Percentiles rank a stretch among this genome's conserved stretches.
Evolutionary conservation across 2,888 invertebrate genomes (phyloP).

Genomic region (Uloborus plumipes): DNA sequence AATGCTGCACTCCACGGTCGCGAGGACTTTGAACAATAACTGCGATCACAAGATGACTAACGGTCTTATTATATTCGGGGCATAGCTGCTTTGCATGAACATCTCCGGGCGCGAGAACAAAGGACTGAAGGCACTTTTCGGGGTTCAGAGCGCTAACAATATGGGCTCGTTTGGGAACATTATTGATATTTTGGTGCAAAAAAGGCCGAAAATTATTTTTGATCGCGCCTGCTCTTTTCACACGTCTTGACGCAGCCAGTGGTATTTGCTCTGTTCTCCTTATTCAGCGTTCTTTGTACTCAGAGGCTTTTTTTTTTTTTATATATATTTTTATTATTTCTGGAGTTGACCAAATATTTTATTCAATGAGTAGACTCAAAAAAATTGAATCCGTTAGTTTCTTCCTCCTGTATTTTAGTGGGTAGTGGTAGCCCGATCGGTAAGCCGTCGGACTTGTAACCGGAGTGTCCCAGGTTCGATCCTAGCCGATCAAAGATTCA

Average conservation of each 20-base stretch:
- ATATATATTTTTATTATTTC: too few relatives aligned
- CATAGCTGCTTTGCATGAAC: slow-evolving; percentile 18
- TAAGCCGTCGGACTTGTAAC: too few relatives aligned
- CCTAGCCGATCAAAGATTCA: too few relatives aligned
- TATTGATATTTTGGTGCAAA: slow-evolving; percentile 10
- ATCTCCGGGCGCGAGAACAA: slow-evolving; percentile 3
- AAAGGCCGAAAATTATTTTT: not conserved
- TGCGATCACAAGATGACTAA: slow-evolving; percentile 5
- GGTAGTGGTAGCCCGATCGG: too few relatives aligned
- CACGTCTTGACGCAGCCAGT: not conserved
- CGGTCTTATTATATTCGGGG: slow-evolving; percentile 26
- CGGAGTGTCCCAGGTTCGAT: too few relatives aligned
- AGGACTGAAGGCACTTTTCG: not conserved
- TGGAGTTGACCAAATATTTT: too few relatives aligned
- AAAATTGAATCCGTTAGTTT: too few relatives aligned
- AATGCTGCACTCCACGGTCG: slow-evolving; percentile 3
- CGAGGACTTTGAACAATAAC: slow-evolving; percentile 18
- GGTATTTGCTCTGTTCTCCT: too few relatives aligned
- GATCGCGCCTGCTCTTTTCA: not conserved
- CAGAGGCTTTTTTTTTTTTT: too few relatives aligned
- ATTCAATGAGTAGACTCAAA: too few relatives aligned
- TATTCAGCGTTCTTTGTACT: too few relatives aligned
- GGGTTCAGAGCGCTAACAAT: slow-evolving; percentile 5
- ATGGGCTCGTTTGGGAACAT: slow-evolving; percentile 17
- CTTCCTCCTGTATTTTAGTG: too few relatives aligned